Evolutionary conservation across 2,797 vertebrate species (phyloP).

Genomic region (Lithobates sylvaticus): DNA sequence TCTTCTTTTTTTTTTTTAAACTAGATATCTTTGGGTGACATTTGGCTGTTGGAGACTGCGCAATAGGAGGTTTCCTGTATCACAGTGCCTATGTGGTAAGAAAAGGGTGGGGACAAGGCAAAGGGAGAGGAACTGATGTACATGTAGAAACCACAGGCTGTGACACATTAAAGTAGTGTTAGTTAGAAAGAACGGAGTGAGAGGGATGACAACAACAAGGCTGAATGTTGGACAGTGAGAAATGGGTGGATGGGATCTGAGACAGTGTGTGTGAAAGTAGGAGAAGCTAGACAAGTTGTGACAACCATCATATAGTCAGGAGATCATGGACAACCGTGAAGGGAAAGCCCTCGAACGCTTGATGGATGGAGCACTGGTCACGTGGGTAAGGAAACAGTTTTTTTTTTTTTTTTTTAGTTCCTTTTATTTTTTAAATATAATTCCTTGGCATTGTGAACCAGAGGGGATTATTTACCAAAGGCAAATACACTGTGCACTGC

Average conservation of each 20-base stretch:
- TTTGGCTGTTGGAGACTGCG: slow-evolving; percentile 19
- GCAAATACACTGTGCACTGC: too few relatives aligned
- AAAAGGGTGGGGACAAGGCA: slow-evolving; percentile 23
- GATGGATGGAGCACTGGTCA: slow-evolving; percentile 56
- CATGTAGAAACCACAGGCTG: slow-evolving; percentile 52
- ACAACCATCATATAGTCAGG: neutral
- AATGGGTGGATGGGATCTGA: neutral
- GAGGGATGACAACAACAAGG: neutral
- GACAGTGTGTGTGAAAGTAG: neutral
- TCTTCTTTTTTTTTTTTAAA: too few relatives aligned
- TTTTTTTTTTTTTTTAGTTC: too few relatives aligned
- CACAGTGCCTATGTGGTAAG: slow-evolving; percentile 36
- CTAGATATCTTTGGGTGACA: neutral
- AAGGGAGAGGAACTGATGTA: slow-evolving; percentile 55
- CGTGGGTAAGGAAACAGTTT: slow-evolving; percentile 41
- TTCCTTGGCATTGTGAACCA: too few relatives aligned
- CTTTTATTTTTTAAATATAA: too few relatives aligned
- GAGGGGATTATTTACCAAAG: too few relatives aligned
- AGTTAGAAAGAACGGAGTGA: neutral
- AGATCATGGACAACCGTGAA: slow-evolving; percentile 33
- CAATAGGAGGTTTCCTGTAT: slow-evolving; percentile 43
- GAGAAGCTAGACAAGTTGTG: neutral
- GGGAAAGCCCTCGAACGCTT: slow-evolving; percentile 27
- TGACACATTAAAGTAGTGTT: neutral
- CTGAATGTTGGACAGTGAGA: neutral